A percentile compares a stretch with the other conserved stretches of the same genome.
These are phyloP conservation scores for Maconellicoccus hirsutus DNA, from an alignment of 1,140 invertebrate genomes.

Conservation along the genomic window DNA sequence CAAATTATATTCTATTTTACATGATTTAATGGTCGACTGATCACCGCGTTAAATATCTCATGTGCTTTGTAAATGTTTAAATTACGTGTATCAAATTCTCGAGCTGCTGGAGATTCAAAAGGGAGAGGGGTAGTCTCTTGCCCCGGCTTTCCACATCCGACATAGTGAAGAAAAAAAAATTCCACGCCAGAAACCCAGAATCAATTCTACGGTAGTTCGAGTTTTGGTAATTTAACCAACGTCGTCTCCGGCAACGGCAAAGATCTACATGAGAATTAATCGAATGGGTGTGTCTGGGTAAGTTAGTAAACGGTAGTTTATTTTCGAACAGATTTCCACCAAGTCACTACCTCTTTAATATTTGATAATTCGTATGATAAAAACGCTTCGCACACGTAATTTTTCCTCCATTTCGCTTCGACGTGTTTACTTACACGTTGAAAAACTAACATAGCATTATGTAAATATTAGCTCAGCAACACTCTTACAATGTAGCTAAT, in stretches of 20 bases:
- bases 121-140: too few species aligned
- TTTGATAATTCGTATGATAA: slow-evolving; percentile 11
- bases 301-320: slow-evolving; percentile 11
- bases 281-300: background rate
- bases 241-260: background rate
- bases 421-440: background rate
- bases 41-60: background rate
- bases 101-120: too few species aligned
- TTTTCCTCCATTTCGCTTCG: background rate
- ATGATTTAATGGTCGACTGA: slow-evolving; percentile 2
- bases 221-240: slow-evolving; percentile 6
- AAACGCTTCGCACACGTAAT: slow-evolving; percentile 11
- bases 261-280: slow-evolving; percentile 13
- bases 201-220: background rate
- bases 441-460: background rate
- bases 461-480: slow-evolving; percentile 21
- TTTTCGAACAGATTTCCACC: slow-evolving; percentile 11
- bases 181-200: background rate
- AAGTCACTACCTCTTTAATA: slow-evolving; percentile 5
- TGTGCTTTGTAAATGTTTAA: background rate
- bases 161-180: background rate
- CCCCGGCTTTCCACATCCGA: too few species aligned
- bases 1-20: slow-evolving; percentile 5
- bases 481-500: slow-evolving; percentile 20
- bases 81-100: too few species aligned